Conservation (phyloP, 2,113 vertebrate species). For the Etia nguti region DNA sequence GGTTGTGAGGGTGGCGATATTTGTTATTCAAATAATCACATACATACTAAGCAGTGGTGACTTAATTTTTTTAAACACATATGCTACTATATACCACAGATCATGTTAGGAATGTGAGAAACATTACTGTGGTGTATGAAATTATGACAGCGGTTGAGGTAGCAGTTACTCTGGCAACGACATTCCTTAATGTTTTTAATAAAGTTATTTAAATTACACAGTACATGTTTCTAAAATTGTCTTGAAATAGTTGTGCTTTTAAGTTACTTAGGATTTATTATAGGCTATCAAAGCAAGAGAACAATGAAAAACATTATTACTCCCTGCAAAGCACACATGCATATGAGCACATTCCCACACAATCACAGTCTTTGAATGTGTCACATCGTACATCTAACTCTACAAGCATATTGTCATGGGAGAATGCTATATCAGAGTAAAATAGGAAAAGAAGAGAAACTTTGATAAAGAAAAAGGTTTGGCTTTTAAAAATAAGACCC, state of each 20-base stretch:
- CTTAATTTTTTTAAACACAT: neutral
- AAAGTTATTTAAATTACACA: neutral
- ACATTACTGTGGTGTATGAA: neutral
- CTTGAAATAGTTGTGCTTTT: neutral
- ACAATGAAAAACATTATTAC: neutral
- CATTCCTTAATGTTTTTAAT: neutral
- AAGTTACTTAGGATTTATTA: neutral
- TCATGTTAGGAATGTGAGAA: neutral
- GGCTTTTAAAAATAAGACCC: slow-evolving; percentile 7
- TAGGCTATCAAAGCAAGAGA: neutral
- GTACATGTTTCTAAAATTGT: neutral
- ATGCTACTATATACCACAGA: neutral
- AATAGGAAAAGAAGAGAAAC: neutral
- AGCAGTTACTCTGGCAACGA: neutral
- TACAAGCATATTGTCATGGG: neutral
- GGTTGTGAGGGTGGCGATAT: neutral
- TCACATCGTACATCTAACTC: neutral
- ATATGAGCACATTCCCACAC: neutral
- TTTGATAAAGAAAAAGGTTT: neutral
- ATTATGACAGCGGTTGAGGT: neutral
- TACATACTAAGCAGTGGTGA: neutral
- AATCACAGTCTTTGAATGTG: neutral
- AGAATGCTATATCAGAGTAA: neutral
- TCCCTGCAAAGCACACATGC: neutral
- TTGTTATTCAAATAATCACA: neutral